Evolutionary conservation across 2,888 invertebrate genomes (phyloP).

Genomic region (Muschampia staudingeri): DNA sequence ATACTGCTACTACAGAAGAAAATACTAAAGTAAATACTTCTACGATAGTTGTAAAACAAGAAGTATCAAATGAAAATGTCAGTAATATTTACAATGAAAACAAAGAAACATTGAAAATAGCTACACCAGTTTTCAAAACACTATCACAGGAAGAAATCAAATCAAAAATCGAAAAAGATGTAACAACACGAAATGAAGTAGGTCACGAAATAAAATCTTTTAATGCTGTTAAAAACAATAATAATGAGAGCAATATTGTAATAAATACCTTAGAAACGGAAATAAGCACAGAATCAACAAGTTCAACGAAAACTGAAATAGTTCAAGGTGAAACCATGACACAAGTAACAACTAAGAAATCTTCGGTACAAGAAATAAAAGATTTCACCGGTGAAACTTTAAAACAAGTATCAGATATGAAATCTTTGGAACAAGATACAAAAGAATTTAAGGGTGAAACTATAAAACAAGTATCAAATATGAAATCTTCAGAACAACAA

Average conservation of each 20-base stretch:
- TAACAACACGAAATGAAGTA: neutral
- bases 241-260: constrained; percentile 9
- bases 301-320: neutral
- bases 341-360: neutral
- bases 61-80: neutral
- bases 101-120: constrained; percentile 17
- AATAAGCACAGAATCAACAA: constrained; percentile 19
- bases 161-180: neutral
- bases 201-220: constrained; percentile 36
- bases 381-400: neutral
- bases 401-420: neutral
- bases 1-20: neutral
- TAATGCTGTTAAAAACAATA: neutral
- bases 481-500: constrained; percentile 1
- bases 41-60: neutral
- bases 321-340: neutral
- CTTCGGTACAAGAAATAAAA: too few species aligned
- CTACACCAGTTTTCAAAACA: constrained; percentile 6
- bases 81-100: neutral
- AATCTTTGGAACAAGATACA: neutral
- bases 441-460: neutral
- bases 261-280: constrained; percentile 59
- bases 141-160: neutral
- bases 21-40: constrained; percentile 2
- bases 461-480: neutral